Evolutionary conservation across 1,140 invertebrate species (phyloP), one percentile per base, ranked within the genome.

Genomic region (Aphelenchoides besseyi): DNA sequence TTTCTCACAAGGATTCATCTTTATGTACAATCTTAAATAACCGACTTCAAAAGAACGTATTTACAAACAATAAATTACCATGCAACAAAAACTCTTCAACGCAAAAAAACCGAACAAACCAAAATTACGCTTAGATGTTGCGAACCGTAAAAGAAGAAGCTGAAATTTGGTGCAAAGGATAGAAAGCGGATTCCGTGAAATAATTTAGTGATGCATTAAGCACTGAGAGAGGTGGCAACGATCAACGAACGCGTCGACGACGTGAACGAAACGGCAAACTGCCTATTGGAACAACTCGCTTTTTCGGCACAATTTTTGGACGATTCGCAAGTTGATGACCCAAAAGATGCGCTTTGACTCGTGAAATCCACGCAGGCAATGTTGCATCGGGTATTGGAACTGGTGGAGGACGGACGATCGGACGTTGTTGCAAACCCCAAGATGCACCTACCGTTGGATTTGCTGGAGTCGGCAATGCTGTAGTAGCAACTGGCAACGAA

Each of bases 271-370:
- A 48, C 41, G 41, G 41, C 41, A 48, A 23, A 5, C 23, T 23
- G 55, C 55, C 18, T 28, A 59, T 59, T 8, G 55, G 55, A 28
- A 59, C 55, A 28, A 59, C 55, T 28, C 18, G 55, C 41, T 48
- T 12, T n/a, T 54, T 29, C 32, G 70, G 28, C 37, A 28, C 28
- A 26, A 29, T 32, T 70, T 59, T 1, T 48, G 18, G n/a, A 35
- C 69, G 57, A 63, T n/a, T 76, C 37, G 48, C 57, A 12, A 72
- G 28, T 41, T 75, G 54, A 5, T n/a, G 28, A 32, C 76, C 62
- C n/a, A 36, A 29, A 3, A 29, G 35, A 18, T 77, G 63, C 28
- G 37, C 74, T 53, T 32, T 52, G 8, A 52, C 33, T 32, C 76
- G 9, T 16, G 52, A 26, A 5, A 52, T 18, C 73, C 76, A 74